A percentile compares a stretch with the other conserved stretches of the same genome.
Evolutionary conservation across 1,140 invertebrate genomes (phyloP).

Genomic region (Nebria ingens): DNA sequence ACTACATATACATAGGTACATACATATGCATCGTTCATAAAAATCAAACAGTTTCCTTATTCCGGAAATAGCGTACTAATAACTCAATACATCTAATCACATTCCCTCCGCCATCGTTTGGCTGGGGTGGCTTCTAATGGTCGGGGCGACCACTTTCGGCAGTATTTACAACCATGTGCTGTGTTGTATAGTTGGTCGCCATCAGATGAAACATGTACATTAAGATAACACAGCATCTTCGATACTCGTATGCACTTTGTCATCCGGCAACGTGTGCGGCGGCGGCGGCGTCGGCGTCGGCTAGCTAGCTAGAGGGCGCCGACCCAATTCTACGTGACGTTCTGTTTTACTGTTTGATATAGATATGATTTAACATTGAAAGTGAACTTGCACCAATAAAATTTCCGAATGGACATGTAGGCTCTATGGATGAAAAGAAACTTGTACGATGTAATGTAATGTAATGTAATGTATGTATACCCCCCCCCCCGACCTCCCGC

Average conservation of each 20-base stretch:
- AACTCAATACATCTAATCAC: conserved; percentile 23
- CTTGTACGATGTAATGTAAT: no score
- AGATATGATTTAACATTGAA: no score
- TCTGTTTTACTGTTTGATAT: no score
- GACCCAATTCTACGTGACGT: neutral
- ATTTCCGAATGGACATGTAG: no score
- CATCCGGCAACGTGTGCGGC: neutral
- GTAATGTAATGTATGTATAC: no score
- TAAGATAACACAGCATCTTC: neutral
- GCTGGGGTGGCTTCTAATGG: no score
- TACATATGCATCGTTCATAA: conserved; percentile 22
- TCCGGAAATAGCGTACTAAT: conserved; percentile 18
- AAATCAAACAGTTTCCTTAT: conserved; percentile 22
- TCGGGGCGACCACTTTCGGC: conserved; percentile 12
- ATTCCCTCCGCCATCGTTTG: no score
- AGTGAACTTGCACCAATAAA: no score
- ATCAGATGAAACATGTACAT: no score
- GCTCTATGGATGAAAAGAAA: no score
- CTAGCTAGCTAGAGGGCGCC: neutral
- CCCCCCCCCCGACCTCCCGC: no score
- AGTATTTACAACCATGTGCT: neutral
- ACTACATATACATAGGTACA: no score
- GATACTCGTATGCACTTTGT: neutral
- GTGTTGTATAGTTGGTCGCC: neutral
- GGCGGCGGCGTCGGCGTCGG: neutral